Conservation (phyloP, 2,797 vertebrate species). For the Sternotherus odoratus region DNA sequence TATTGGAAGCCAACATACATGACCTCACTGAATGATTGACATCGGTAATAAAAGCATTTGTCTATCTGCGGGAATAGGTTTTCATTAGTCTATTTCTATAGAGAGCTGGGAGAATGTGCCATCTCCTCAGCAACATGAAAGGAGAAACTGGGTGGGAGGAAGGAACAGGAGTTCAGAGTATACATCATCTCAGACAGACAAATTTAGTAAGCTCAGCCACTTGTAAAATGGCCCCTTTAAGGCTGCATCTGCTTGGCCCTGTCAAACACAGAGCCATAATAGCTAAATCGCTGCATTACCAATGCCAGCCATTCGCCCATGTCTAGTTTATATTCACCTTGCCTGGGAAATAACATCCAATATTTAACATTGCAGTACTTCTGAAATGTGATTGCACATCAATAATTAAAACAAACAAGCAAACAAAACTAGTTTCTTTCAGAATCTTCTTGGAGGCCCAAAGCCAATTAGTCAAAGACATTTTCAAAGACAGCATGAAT, state of each 20-base stretch:
- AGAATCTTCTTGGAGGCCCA: neutral
- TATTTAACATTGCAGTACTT: conserved; percentile 30
- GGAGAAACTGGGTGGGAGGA: conserved; percentile 52
- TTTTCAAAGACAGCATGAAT: neutral
- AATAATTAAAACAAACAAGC: conserved; percentile 36
- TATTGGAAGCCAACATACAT: conserved; percentile 4
- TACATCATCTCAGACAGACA: conserved; percentile 38
- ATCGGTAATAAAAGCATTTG: neutral
- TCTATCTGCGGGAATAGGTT: conserved; percentile 5
- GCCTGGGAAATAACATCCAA: conserved; percentile 33
- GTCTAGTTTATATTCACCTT: conserved; percentile 14
- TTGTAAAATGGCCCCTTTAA: conserved; percentile 68
- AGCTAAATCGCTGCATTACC: conserved; percentile 21
- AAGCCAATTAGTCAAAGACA: neutral
- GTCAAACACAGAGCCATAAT: conserved; percentile 36
- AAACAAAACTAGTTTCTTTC: conserved; percentile 9
- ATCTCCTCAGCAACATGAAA: conserved; percentile 54
- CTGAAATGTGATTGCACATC: neutral
- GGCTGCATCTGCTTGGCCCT: conserved; percentile 44
- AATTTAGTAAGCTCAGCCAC: conserved; percentile 68
- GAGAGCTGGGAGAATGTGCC: conserved; percentile 42
- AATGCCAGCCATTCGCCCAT: neutral
- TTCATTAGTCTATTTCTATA: conserved; percentile 32
- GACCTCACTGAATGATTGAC: neutral
- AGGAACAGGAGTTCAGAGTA: conserved; percentile 64